phyloP scores from a whole-genome alignment of 2,888 invertebrate species.

The Trichopria drosophilae region DNA sequence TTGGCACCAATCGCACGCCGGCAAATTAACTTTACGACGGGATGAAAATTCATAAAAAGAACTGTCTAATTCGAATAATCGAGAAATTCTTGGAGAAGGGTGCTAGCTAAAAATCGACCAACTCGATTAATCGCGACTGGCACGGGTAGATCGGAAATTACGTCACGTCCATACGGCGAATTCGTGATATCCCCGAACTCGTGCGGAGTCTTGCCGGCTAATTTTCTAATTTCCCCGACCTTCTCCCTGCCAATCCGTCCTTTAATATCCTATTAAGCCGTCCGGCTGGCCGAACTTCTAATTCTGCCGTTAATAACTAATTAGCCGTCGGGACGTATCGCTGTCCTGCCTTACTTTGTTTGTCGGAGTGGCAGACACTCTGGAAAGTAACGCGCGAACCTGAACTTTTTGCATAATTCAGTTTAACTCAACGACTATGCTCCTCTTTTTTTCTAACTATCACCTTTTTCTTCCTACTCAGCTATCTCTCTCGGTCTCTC shows the following conservation, averaged over 20 bases:
- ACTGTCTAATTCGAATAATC: too few species aligned
- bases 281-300: constrained; percentile 37
- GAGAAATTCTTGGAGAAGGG: too few species aligned
- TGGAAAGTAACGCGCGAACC: too few species aligned
- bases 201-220: constrained; percentile 35
- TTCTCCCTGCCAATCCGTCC: constrained; percentile 43
- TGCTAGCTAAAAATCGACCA: too few species aligned
- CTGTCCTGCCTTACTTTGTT: not conserved
- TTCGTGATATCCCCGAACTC: not conserved
- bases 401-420: constrained; percentile 13
- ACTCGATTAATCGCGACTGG: too few species aligned
- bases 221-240: constrained; percentile 48
- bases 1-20: too few species aligned
- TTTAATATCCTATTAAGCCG: constrained; percentile 52
- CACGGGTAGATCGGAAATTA: constrained; percentile 10
- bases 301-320: constrained; percentile 49
- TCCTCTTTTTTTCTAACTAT: not conserved
- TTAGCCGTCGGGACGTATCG: constrained; percentile 29
- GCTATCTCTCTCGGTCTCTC: not conserved
- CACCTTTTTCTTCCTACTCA: not conserved
- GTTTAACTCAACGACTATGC: not conserved
- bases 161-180: not conserved
- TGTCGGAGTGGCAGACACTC: too few species aligned
- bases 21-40: too few species aligned
- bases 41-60: too few species aligned